Conservation (phyloP, 2,113 vertebrate species). For the Blennius ocellaris region DNA sequence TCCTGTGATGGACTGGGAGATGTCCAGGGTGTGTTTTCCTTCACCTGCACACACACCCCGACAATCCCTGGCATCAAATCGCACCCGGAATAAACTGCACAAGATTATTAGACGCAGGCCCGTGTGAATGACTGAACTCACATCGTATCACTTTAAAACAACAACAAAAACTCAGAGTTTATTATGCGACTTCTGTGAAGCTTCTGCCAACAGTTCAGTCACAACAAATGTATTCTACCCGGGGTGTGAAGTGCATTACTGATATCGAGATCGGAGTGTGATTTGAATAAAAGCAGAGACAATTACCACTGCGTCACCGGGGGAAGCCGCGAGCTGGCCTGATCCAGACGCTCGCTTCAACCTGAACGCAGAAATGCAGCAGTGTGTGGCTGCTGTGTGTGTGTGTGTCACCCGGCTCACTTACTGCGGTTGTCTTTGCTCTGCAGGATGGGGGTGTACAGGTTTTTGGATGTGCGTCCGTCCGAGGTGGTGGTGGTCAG, state of each 20-base stretch:
- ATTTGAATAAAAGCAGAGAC: not conserved
- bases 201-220: not conserved
- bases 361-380: not conserved
- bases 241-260: conserved; percentile 26
- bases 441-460: conserved; percentile 86
- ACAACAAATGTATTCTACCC: conserved; percentile 6
- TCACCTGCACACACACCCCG: too few relatives aligned
- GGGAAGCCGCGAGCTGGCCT: not conserved
- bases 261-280: not conserved
- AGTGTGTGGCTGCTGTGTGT: too few relatives aligned
- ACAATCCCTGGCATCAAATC: too few relatives aligned
- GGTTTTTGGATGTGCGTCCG: conserved; percentile 86
- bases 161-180: not conserved
- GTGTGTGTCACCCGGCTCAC: conserved; percentile 41
- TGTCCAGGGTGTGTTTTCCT: too few relatives aligned
- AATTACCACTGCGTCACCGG: conserved; percentile 1
- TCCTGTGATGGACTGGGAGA: too few relatives aligned
- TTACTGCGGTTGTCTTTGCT: conserved; percentile 91
- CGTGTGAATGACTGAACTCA: not conserved
- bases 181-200: not conserved
- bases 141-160: not conserved
- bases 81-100: too few relatives aligned
- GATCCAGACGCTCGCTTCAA: not conserved
- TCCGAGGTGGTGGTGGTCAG: conserved; percentile 75
- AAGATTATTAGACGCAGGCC: too few relatives aligned